phyloP scores from a whole-genome alignment of 2,797 vertebrate genomes.

The Jordanella pulchra region DNA sequence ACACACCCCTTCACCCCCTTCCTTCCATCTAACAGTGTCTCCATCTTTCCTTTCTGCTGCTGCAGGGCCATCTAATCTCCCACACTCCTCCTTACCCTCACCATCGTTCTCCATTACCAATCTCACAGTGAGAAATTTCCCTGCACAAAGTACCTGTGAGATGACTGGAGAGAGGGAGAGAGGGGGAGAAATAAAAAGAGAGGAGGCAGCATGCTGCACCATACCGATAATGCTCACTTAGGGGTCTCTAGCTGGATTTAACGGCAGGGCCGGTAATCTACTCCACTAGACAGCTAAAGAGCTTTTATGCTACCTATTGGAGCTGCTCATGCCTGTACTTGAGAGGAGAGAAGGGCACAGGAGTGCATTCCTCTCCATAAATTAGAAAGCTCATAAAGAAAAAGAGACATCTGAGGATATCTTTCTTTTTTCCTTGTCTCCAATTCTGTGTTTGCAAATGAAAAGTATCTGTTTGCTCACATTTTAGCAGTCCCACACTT shows the following conservation, averaged over 20 bases:
- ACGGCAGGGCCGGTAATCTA: constrained; percentile 74
- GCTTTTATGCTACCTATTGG: constrained; percentile 76
- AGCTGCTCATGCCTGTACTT: constrained; percentile 70
- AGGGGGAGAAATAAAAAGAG: constrained; percentile 33
- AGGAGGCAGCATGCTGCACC: constrained; percentile 67
- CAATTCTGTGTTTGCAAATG: constrained; percentile 28
- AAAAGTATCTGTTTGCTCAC: constrained; percentile 49
- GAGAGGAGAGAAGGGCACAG: constrained; percentile 66
- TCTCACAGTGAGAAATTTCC: constrained; percentile 64
- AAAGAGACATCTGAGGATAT: constrained; percentile 41
- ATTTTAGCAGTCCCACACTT: constrained; percentile 21
- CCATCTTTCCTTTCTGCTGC: constrained; percentile 46
- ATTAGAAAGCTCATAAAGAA: constrained; percentile 71
- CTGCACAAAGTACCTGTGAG: constrained; percentile 51
- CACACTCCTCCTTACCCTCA: constrained; percentile 32
- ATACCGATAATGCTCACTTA: constrained; percentile 75
- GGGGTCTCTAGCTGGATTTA: constrained; percentile 76
- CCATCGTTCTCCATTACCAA: constrained; percentile 62
- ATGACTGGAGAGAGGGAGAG: constrained; percentile 26
- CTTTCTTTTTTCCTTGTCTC: constrained; percentile 21
- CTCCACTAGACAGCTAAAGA: constrained; percentile 80
- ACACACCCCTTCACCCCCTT: not conserved
- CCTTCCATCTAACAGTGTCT: constrained; percentile 36
- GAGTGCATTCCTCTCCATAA: constrained; percentile 74
- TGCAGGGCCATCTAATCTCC: constrained; percentile 49